Percentiles rank a stretch among this genome's conserved stretches.
These are phyloP conservation scores for Cyphomyrus discorhynchus DNA, from an alignment of 2,113 vertebrate genomes.

Conservation along the genomic window DNA sequence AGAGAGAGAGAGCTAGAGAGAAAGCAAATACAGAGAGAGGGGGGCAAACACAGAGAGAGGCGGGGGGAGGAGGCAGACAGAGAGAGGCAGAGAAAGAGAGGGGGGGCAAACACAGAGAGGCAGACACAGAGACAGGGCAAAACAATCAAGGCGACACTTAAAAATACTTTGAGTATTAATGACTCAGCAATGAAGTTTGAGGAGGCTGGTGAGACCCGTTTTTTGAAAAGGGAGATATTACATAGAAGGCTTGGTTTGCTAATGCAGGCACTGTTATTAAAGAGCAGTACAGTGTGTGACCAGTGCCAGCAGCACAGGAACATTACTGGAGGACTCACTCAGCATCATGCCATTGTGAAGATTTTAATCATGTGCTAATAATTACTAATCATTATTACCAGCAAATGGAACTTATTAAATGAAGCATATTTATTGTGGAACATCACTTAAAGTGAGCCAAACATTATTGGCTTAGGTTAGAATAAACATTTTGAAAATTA, in stretches of 20 bases:
- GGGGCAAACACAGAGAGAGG: too few species aligned
- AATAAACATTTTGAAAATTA: background rate
- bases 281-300: background rate
- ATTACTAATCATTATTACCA: background rate
- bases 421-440: background rate
- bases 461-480: background rate
- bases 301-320: background rate
- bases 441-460: background rate
- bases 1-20: too few species aligned
- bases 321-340: background rate
- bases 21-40: too few species aligned
- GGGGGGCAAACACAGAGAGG: background rate
- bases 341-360: background rate
- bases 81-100: too few species aligned
- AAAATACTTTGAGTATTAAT: background rate
- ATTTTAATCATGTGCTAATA: background rate
- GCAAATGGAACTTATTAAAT: background rate
- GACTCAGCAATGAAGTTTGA: background rate
- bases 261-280: background rate
- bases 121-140: background rate
- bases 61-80: too few species aligned
- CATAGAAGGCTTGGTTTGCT: background rate
- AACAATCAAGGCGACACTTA: background rate
- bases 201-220: background rate
- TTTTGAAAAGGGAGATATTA: background rate